Conservation (phyloP, 2,888 invertebrate species). For the Tetranychus piercei region DNA sequence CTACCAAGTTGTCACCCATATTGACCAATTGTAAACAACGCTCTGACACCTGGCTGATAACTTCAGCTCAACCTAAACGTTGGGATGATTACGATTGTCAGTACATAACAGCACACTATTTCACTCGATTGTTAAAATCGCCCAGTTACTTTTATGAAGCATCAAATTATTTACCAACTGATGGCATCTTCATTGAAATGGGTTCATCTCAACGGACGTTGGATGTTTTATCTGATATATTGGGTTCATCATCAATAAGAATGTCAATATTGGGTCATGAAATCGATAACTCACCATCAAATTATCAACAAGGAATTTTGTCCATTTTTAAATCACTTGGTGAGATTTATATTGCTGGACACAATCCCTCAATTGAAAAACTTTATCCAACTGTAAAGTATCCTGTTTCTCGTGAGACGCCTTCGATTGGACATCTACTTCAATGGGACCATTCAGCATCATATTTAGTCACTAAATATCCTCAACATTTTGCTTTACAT, state of each 20-base stretch:
- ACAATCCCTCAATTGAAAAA: too few species aligned
- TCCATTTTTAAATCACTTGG: slow-evolving; percentile 49
- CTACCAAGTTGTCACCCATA: too few species aligned
- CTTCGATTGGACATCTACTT: slow-evolving; percentile 64
- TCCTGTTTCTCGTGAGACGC: too few species aligned
- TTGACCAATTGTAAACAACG: too few species aligned
- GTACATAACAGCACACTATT: slow-evolving; percentile 68
- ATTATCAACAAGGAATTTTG: neutral
- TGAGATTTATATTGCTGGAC: too few species aligned
- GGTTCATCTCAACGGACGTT: slow-evolving; percentile 44
- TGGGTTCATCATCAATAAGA: neutral
- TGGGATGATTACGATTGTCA: slow-evolving; percentile 7
- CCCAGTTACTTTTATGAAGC: slow-evolving; percentile 76
- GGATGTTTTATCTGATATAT: neutral
- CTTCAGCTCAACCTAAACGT: neutral
- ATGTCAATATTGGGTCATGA: neutral
- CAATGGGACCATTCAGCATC: slow-evolving; percentile 78
- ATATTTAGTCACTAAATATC: slow-evolving; percentile 63
- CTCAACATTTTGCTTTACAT: slow-evolving; percentile 15
- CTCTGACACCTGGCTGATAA: slow-evolving; percentile 60
- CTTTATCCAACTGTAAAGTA: too few species aligned
- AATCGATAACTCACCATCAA: neutral
- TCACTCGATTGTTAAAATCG: slow-evolving; percentile 75
- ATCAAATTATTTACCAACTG: slow-evolving; percentile 57
- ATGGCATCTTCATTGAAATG: slow-evolving; percentile 51